Evolutionary conservation across 2,113 vertebrate species (phyloP).

Genomic region (Pimephales promelas): DNA sequence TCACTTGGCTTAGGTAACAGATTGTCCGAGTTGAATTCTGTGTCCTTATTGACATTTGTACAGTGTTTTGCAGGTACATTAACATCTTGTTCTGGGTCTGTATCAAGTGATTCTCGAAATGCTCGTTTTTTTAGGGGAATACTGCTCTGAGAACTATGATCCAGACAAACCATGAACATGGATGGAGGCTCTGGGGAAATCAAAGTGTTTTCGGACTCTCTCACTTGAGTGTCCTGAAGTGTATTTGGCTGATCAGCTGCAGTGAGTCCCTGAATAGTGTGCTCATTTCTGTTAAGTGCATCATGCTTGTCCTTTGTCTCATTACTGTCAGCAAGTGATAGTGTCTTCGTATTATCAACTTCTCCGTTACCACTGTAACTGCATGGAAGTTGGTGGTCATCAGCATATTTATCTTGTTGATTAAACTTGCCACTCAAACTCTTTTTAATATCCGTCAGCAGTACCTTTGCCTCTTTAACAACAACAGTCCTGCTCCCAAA

Average conservation of each 20-base stretch:
- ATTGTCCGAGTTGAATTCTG: constrained; percentile 22
- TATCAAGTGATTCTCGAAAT: constrained; percentile 72
- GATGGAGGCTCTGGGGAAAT: constrained; percentile 26
- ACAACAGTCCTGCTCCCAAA: constrained; percentile 60
- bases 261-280: constrained; percentile 20
- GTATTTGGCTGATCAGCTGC: neutral
- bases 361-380: neutral
- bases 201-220: neutral
- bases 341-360: constrained; percentile 11
- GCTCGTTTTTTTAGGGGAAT: constrained; percentile 80
- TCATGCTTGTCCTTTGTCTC: neutral
- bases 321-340: constrained; percentile 35
- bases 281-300: neutral
- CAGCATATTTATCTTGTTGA: constrained; percentile 38
- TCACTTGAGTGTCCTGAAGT: neutral
- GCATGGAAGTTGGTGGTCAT: neutral
- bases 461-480: constrained; percentile 71
- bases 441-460: constrained; percentile 73
- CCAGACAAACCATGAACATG: constrained; percentile 47
- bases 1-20: neutral
- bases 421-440: constrained; percentile 57
- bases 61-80: constrained; percentile 39
- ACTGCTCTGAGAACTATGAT: constrained; percentile 69
- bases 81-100: constrained; percentile 60
- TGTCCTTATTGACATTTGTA: constrained; percentile 33